Evolutionary conservation across 2,888 invertebrate species (phyloP), one percentile per base, ranked within the genome.

Genomic region (Spodoptera littoralis): DNA sequence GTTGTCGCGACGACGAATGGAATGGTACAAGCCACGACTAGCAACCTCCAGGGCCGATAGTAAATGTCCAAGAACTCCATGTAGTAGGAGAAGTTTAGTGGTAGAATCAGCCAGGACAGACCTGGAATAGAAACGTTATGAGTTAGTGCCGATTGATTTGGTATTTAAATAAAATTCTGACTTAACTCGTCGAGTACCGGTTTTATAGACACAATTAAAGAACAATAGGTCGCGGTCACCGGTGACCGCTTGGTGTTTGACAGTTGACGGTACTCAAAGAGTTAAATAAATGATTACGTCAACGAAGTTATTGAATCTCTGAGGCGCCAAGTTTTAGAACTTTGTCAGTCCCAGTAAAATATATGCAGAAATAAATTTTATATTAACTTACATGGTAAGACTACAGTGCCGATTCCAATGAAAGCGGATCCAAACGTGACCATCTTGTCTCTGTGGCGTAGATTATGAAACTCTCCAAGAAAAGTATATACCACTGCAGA

Each of bases 31-130:
- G 96, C 87, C 0, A 97, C 93, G 1, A 98, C 88, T 55, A 97
- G 95, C 8, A 97, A 83, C 8, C 98, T 94, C 98, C 98, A 98
- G 0, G 97, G 96, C 44, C 96, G 95, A 81, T 96, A 96, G 0
- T 86, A 84, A 65, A 97, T 90, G 55, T 90, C 94, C 45, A 96
- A 84, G 51, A 95, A 84, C 0, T 80, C 66, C 13, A 95, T 89
- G 0, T 91, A 88, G 2, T 92, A 73, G 0, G 95, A 87, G 76
- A 96, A 90, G 1, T 94, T 86, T 3, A 93, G 74, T 0, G 97
- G 97, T 1, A 97, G 95, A n/a, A 97, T 95, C 1, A 95, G 82
- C 96, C 96, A 96, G 5, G 97, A 96, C 61, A 97, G 84, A 53
- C 95, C 97, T 96, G 86, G n/a, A 83, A 36, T 36, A 11, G 11